phyloP scores from a whole-genome alignment of 2,113 vertebrate species.

The Coptodon rendalli region DNA sequence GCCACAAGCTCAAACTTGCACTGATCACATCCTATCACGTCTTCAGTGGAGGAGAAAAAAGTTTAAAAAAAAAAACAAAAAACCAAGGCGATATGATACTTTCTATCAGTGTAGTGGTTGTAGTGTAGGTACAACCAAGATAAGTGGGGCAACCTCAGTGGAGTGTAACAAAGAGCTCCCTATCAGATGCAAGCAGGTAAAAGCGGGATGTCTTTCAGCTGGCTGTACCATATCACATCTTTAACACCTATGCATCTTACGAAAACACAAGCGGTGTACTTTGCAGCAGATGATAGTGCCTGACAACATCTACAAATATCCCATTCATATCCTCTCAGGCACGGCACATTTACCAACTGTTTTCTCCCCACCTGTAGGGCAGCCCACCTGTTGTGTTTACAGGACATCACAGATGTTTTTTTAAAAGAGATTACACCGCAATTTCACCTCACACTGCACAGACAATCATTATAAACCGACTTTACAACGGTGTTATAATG shows the following conservation, averaged over 20 bases:
- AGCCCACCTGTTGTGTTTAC: neutral
- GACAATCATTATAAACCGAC: neutral
- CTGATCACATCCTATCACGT: neutral
- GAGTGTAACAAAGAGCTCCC: neutral
- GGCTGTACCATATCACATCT: neutral
- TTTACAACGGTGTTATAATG: neutral
- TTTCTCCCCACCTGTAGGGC: neutral
- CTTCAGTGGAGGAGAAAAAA: neutral
- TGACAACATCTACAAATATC: neutral
- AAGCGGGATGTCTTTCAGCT: neutral
- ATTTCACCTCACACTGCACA: neutral
- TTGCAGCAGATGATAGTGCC: neutral
- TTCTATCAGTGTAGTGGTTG: neutral
- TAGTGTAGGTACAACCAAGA: neutral
- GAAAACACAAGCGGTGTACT: neutral
- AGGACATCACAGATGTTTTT: neutral
- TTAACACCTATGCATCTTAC: neutral
- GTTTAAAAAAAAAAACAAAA: neutral
- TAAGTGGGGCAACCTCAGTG: neutral
- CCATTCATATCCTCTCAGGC: neutral
- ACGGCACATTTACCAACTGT: neutral
- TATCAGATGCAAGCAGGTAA: constrained; percentile 24
- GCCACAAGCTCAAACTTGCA: neutral
- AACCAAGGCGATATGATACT: neutral
- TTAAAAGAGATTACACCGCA: neutral